Evolutionary conservation across 2,888 invertebrate genomes (phyloP).

Genomic region (Dorcus parallelipipedus): DNA sequence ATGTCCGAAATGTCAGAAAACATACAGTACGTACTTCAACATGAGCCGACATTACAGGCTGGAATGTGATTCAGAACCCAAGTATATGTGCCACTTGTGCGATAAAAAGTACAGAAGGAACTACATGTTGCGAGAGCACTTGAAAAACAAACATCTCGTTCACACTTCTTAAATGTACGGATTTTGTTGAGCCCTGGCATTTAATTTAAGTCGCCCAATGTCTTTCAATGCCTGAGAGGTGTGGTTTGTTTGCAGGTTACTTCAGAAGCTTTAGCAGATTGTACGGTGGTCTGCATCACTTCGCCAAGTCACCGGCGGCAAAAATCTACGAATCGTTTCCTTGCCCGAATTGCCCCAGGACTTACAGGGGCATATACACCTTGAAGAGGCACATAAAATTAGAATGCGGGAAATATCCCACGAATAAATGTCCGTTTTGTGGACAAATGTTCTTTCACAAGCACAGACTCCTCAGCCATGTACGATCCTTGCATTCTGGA

Average conservation of each 20-base stretch:
- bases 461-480: constrained; percentile 22
- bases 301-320: not conserved
- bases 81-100: not conserved
- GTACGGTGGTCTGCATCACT: not conserved
- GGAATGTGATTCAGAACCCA: constrained; percentile 2
- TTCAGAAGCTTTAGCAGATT: not conserved
- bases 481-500: constrained; percentile 25
- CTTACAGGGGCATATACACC: constrained; percentile 21
- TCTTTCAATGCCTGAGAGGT: no score
- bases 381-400: constrained; percentile 38
- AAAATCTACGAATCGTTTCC: constrained; percentile 8
- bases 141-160: not conserved
- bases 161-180: not conserved
- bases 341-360: constrained; percentile 24
- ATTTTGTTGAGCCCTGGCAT: no score
- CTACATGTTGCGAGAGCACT: constrained; percentile 7
- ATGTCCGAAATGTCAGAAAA: not conserved
- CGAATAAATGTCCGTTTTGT: constrained; percentile 21
- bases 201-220: no score
- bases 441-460: constrained; percentile 24
- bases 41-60: constrained; percentile 4
- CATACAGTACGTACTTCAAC: constrained; percentile 1
- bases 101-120: constrained; percentile 58
- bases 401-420: constrained; percentile 39
- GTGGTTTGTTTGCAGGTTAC: not conserved